Conservation (phyloP, 2,113 vertebrate genomes). For the Chrysemys picta region DNA sequence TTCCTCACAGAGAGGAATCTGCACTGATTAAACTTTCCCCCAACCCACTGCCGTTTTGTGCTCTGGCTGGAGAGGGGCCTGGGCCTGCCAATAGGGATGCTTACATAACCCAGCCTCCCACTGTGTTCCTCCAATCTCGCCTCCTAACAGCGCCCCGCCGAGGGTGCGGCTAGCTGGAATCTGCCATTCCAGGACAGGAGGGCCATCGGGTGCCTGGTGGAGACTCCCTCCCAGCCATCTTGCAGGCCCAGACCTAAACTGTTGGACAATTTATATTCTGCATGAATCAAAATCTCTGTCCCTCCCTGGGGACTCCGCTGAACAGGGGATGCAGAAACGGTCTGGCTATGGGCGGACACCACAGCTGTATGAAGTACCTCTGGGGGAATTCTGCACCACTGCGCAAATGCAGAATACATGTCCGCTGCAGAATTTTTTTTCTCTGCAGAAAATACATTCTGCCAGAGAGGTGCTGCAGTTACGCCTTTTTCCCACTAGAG, state of each 20-base stretch:
- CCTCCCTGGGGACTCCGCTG: neutral
- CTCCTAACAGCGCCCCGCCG: neutral
- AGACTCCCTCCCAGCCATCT: neutral
- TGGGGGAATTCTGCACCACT: too few species aligned
- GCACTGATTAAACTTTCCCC: neutral
- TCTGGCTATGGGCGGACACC: neutral
- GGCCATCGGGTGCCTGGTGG: neutral
- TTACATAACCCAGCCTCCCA: neutral
- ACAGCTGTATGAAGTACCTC: too few species aligned
- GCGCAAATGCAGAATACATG: too few species aligned
- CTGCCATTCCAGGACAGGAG: neutral
- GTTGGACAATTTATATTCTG: neutral
- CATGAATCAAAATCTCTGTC: neutral
- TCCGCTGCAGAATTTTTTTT: too few species aligned
- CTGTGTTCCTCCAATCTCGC: neutral
- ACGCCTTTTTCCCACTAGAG: too few species aligned
- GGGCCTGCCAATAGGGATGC: neutral
- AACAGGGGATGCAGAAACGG: neutral
- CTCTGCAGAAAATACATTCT: too few species aligned
- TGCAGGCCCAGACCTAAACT: neutral
- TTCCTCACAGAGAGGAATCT: neutral
- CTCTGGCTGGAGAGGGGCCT: neutral
- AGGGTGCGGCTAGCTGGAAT: neutral
- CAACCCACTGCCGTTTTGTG: neutral
- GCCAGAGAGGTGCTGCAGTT: too few species aligned